A percentile compares a stretch with the other conserved stretches of the same genome.
phyloP scores from a whole-genome alignment of 2,113 vertebrate species.

The Rhinoderma darwinii region DNA sequence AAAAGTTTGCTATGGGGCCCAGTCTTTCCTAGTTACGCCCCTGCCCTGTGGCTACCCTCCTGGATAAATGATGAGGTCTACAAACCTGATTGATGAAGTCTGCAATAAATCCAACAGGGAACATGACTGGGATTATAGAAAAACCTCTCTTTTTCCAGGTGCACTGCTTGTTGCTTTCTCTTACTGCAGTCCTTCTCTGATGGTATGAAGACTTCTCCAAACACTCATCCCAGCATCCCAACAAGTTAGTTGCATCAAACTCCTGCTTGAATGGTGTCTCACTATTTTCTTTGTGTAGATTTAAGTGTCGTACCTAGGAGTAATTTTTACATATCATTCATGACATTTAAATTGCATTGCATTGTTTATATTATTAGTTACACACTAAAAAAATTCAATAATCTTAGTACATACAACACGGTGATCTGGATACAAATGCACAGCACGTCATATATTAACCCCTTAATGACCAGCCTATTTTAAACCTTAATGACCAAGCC shows the following conservation, averaged over 20 bases:
- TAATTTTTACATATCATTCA: not conserved
- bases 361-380: not conserved
- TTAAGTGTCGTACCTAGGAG: slow-evolving; percentile 79
- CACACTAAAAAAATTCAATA: not conserved
- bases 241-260: slow-evolving; percentile 76
- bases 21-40: too few species aligned
- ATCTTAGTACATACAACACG: not conserved
- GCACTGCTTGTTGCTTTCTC: slow-evolving; percentile 80
- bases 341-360: not conserved
- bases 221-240: slow-evolving; percentile 84
- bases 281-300: slow-evolving; percentile 81
- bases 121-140: slow-evolving; percentile 85
- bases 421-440: too few species aligned
- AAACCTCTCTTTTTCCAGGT: slow-evolving; percentile 88
- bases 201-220: slow-evolving; percentile 72
- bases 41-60: too few species aligned
- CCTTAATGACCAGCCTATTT: too few species aligned
- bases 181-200: slow-evolving; percentile 64
- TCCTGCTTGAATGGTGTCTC: slow-evolving; percentile 79
- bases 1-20: too few species aligned
- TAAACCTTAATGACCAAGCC: too few species aligned
- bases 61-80: slow-evolving; percentile 4
- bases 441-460: too few species aligned
- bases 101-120: slow-evolving; percentile 73
- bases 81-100: slow-evolving; percentile 81